Conservation (phyloP, 30 jellyfish, hydroid and myxozoan genomes). For the Euphysa ruthae region DNA sequence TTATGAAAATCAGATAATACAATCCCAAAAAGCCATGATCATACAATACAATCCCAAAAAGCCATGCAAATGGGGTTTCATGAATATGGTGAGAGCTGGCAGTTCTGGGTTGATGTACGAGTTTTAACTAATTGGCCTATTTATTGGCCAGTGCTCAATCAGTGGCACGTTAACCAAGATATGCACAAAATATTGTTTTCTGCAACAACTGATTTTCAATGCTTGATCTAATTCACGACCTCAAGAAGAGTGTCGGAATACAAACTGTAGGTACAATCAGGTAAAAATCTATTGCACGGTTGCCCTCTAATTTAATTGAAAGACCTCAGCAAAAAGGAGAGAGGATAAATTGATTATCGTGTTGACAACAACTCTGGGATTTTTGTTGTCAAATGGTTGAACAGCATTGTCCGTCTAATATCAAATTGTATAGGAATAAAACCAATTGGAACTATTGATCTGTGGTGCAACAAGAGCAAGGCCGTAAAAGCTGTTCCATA, state of each 20-base stretch:
- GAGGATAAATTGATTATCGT: slow-evolving; percentile 35
- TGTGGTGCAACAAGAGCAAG: not conserved
- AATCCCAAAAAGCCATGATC: too few species aligned
- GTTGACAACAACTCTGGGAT: slow-evolving; percentile 47
- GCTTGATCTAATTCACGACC: slow-evolving; percentile 24
- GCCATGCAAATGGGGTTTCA: slow-evolving; percentile 59
- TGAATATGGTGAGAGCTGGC: slow-evolving; percentile 53
- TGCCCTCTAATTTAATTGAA: slow-evolving; percentile 45
- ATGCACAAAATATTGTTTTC: slow-evolving; percentile 24
- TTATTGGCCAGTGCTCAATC: slow-evolving; percentile 46
- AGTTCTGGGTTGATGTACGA: slow-evolving; percentile 57
- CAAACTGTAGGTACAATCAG: slow-evolving; percentile 55
- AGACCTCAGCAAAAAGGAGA: slow-evolving; percentile 30
- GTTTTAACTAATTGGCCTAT: slow-evolving; percentile 28
- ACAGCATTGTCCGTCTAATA: slow-evolving; percentile 37
- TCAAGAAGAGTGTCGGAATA: slow-evolving; percentile 39
- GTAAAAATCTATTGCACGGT: slow-evolving; percentile 35
- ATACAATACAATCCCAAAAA: slow-evolving; percentile 69
- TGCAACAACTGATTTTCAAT: slow-evolving; percentile 67
- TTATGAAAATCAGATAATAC: slow-evolving; percentile 35
- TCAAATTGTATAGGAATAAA: slow-evolving; percentile 44
- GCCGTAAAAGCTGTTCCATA: slow-evolving; percentile 1
- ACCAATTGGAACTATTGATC: slow-evolving; percentile 30
- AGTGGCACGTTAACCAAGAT: slow-evolving; percentile 37
- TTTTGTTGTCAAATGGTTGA: slow-evolving; percentile 38